A percentile compares a stretch with the other conserved stretches of the same genome.
phyloP scores from a whole-genome alignment of 2,113 vertebrate genomes.

The Bothrops jararaca region DNA sequence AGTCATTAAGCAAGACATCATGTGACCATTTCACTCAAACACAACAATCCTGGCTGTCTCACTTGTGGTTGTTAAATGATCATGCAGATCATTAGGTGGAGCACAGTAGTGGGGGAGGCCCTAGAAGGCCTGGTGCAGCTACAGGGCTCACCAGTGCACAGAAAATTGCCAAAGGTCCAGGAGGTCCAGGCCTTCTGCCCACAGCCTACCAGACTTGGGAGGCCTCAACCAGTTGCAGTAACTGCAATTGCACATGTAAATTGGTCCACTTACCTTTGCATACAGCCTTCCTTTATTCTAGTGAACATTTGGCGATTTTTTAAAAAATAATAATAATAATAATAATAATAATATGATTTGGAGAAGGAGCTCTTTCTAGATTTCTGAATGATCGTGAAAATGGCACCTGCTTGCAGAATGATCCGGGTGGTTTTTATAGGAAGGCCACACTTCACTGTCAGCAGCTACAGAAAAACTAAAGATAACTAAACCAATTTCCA shows the following conservation, averaged over 20 bases:
- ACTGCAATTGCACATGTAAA: background rate
- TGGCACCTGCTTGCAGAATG: background rate
- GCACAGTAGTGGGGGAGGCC: background rate
- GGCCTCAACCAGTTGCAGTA: background rate
- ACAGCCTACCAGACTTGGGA: background rate
- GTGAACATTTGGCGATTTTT: background rate
- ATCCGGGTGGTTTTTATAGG: background rate
- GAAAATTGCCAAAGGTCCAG: background rate
- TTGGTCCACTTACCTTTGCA: background rate
- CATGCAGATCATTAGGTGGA: background rate
- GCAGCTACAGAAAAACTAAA: background rate
- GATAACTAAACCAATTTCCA: background rate
- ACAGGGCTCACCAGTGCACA: background rate
- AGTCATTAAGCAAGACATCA: background rate
- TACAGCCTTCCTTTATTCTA: background rate
- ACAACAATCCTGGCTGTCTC: background rate
- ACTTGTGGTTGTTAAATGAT: background rate
- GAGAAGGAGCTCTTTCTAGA: background rate
- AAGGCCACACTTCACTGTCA: background rate
- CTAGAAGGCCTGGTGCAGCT: background rate
- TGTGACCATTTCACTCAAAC: background rate
- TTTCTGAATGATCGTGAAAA: background rate
- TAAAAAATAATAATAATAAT: too few species aligned
- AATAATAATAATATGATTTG: background rate
- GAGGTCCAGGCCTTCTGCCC: background rate